Conservation (phyloP, 2,113 vertebrate genomes). For the Esox niger region DNA sequence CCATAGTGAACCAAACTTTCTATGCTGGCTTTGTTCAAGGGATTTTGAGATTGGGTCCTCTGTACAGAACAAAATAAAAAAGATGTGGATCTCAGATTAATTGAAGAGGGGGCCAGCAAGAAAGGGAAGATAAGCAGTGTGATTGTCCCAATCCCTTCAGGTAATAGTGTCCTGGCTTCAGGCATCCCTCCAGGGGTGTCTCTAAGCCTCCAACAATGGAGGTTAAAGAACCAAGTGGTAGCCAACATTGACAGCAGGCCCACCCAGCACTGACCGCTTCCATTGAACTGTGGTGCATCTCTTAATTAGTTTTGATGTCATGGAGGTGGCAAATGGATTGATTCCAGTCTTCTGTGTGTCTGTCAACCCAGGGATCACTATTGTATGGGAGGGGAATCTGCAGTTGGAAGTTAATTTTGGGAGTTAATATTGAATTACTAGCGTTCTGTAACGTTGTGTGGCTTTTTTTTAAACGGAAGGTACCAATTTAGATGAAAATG, state of each 20-base stretch:
- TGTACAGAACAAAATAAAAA: conserved; percentile 57
- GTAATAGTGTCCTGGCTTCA: conserved; percentile 64
- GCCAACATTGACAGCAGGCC: conserved; percentile 50
- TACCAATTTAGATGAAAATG: too few species aligned
- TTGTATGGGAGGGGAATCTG: conserved; percentile 37
- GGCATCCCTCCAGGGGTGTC: conserved; percentile 58
- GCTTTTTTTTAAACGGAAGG: too few species aligned
- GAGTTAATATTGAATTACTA: too few species aligned
- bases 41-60: conserved; percentile 24
- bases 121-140: conserved; percentile 51
- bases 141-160: conserved; percentile 61
- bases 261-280: conserved; percentile 59
- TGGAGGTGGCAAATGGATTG: conserved; percentile 47
- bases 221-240: conserved; percentile 56
- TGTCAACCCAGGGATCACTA: not conserved
- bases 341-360: conserved; percentile 31
- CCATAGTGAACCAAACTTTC: conserved; percentile 48
- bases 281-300: conserved; percentile 55
- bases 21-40: conserved; percentile 35
- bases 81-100: conserved; percentile 65
- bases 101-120: conserved; percentile 62
- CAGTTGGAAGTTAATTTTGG: conserved; percentile 20
- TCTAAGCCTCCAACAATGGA: conserved; percentile 67
- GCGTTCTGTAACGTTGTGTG: too few species aligned
- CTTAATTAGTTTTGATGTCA: conserved; percentile 73